Base-by-base conservation (phyloP, 92 coral and sea anemone genomes). In the Paramuricea clavata region DNA sequence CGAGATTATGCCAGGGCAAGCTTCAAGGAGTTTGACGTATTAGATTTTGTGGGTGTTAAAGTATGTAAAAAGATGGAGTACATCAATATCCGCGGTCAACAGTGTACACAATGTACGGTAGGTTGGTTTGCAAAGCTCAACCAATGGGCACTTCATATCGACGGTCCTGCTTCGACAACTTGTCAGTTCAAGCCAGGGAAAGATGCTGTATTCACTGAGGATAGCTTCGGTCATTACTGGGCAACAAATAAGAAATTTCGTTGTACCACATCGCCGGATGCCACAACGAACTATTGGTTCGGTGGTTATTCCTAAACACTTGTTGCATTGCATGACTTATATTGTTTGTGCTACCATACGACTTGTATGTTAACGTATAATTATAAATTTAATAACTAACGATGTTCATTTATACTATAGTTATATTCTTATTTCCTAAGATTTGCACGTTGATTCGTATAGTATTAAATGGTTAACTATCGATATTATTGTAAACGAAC, bases 1-100 rank as follows among this genome's bases (percentile, higher is more conserved):
- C 67, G 67, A 57, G 67, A 52, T 74, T 74, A 74, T 47, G 80
- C 80, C n/a, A 32, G 57, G 35, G 80, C 80, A 44, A 49, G 17
- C 36, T 74, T 74, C 33, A 32, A 57, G 17, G 50, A 31, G 6
- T 27, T 42, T 74, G 60, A 74, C 13, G n/a, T 33, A 15, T 35
- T 74, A 28, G 21, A 5, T 32, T 16, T 12, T 41, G 36, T 6
- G 6, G 60, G 60, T 74, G 15, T 1, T 17, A 36, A n/a, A 19
- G 56, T 5, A n/a, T 74, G 80, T 27, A 41, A 49, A 5, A 23
- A 74, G 59, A 74, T 74, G 80, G 60, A 74, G n/a, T 74, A 42
- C 60, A 23, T 74, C 22, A 52, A 74, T 44, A 44, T 74, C 43
- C 80, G 80, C 26, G 80, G 80, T 5, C 50, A 74, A 11, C 13